Evolutionary conservation across 1,140 invertebrate species (phyloP), one percentile per base, ranked within the genome.

Genomic region (Meloidogyne hapla): DNA sequence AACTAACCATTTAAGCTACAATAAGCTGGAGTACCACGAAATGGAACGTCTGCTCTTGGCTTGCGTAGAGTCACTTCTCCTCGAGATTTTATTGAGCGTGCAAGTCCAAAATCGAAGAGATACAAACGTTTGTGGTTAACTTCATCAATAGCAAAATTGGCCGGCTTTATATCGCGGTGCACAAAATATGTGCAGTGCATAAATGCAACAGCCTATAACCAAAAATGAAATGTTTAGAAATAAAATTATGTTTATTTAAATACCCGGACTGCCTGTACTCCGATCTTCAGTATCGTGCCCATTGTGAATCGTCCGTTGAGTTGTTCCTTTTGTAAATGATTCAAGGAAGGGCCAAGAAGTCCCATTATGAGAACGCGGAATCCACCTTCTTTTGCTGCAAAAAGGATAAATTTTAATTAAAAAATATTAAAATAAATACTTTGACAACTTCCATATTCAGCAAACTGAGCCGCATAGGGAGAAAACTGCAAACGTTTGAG

Each of bases 291-390:
- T 56, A 56, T 13, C 18, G 48, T 56, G 5, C 18, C 5, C 1
- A 56, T 56, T 56, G 48, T 5, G 48, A 56, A 56, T n/a, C n/a
- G 48, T n/a, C n/a, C n/a, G 18, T 56, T 21, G 18, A 13, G 3
- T 56, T 56, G 48, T 15, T 56, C 18, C n/a, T 56, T 56, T 6
- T n/a, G n/a, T 56, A 56, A 56, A 1, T 56, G 18, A n/a, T 8
- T 56, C 48, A 56, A 21, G 8, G 48, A 21, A 56, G 48, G 48
- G 48, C 48, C 48, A 56, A 56, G 42, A 56, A 56, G 48, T 56
- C 48, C 48, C 48, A 56, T 56, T 56, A 56, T 56, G n/a, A 56
- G 48, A n/a, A 56, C 48, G n/a, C 48, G 48, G n/a, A 56, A 56
- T 4, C 18, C 18, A 56, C 48, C 42, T 56, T 56, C 48, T 6